Evolutionary conservation across 2,113 vertebrate genomes (phyloP).

Genomic region (Hyla sarda): DNA sequence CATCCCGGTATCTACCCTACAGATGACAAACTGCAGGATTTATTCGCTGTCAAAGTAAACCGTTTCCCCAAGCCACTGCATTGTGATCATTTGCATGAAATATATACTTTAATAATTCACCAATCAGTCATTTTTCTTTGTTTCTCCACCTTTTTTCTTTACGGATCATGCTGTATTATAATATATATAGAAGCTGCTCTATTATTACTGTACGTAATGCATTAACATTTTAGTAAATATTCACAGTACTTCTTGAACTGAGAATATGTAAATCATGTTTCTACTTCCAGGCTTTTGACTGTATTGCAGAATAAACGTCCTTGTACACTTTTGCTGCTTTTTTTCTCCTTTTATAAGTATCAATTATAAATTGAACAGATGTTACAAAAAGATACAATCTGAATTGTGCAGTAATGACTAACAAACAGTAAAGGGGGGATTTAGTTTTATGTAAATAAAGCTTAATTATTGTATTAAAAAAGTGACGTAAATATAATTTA

Average conservation of each 20-base stretch:
- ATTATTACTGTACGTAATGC: slow-evolving; percentile 1
- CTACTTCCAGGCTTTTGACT: background rate
- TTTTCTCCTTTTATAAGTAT: background rate
- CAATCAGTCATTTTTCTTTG: background rate
- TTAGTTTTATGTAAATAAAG: background rate
- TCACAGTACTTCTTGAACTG: background rate
- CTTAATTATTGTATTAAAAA: background rate
- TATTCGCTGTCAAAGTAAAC: background rate
- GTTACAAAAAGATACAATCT: background rate
- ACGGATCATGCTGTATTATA: background rate
- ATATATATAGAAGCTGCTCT: too few relatives aligned
- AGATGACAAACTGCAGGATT: too few relatives aligned
- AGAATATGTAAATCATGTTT: background rate
- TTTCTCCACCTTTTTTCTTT: background rate
- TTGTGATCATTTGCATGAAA: background rate
- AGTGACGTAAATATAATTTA: background rate
- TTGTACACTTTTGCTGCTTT: background rate
- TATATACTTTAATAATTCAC: background rate
- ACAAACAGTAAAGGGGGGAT: background rate
- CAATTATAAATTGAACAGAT: background rate
- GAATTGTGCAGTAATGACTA: background rate
- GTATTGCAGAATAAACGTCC: slow-evolving; percentile 8
- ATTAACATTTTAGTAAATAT: background rate
- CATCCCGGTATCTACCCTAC: background rate
- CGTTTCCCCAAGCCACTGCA: background rate